Evolutionary conservation across 2,888 invertebrate species (phyloP).

Genomic region (Marasmarcha lunaedactyla): DNA sequence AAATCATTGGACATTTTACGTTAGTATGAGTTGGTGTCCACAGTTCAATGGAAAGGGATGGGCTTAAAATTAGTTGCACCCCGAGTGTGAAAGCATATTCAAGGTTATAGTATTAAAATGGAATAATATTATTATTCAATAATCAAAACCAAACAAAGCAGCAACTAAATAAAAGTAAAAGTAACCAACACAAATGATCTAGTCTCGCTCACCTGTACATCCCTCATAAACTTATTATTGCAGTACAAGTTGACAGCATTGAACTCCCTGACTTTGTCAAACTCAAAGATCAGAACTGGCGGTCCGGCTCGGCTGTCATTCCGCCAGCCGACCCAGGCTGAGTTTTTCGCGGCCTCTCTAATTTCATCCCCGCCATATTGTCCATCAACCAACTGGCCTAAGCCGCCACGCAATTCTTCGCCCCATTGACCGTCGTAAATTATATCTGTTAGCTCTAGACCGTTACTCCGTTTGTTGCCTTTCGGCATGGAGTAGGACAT

Average conservation of each 20-base stretch:
- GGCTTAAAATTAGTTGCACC: too few relatives aligned
- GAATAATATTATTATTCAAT: too few relatives aligned
- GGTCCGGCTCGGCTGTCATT: slow-evolving; percentile 77
- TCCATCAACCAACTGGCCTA: slow-evolving; percentile 89
- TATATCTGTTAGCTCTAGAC: slow-evolving; percentile 85
- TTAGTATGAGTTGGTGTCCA: too few relatives aligned
- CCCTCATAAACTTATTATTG: slow-evolving; percentile 88
- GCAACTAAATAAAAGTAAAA: too few relatives aligned
- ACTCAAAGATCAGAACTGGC: slow-evolving; percentile 81
- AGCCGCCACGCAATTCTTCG: slow-evolving; percentile 78
- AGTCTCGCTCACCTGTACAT: slow-evolving; percentile 76
- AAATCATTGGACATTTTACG: too few relatives aligned
- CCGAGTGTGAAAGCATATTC: too few relatives aligned
- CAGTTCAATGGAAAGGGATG: too few relatives aligned
- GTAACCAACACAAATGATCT: too few relatives aligned
- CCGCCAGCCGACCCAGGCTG: slow-evolving; percentile 94
- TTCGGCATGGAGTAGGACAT: slow-evolving; percentile 90
- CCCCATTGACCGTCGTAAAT: slow-evolving; percentile 90
- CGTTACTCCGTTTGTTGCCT: slow-evolving; percentile 84
- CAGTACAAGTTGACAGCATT: slow-evolving; percentile 83
- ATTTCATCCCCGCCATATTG: slow-evolving; percentile 78
- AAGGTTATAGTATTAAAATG: too few relatives aligned
- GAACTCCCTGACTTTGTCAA: slow-evolving; percentile 90
- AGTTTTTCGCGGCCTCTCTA: slow-evolving; percentile 69
- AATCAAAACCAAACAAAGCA: too few relatives aligned